These are phyloP conservation scores for Lepidocolaptes lacrymiger DNA, from an alignment of 2,797 vertebrate genomes.

Conservation along the genomic window DNA sequence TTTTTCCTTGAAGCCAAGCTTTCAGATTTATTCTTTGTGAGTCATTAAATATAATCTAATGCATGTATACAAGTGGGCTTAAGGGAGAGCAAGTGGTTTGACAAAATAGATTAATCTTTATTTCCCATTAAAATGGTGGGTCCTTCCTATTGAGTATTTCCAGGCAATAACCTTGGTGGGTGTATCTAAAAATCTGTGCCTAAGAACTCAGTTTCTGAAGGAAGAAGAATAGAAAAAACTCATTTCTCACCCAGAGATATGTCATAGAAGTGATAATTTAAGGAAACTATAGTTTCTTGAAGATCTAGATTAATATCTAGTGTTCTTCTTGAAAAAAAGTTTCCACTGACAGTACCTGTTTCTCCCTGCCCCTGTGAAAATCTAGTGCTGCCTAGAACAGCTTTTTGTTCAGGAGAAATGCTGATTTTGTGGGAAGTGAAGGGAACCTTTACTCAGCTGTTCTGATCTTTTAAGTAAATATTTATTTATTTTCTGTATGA, in stretches of 20 bases:
- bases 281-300: background rate
- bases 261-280: background rate
- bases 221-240: background rate
- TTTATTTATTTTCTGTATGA: slow-evolving; percentile 59
- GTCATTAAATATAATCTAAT: slow-evolving; percentile 26
- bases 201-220: background rate
- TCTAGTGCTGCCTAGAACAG: background rate
- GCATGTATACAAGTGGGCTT: background rate
- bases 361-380: accelerated
- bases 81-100: background rate
- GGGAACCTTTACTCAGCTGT: slow-evolving; percentile 31
- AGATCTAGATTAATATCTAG: background rate
- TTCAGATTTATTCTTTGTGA: background rate
- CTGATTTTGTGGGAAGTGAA: background rate
- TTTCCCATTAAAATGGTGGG: background rate
- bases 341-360: background rate
- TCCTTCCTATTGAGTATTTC: background rate
- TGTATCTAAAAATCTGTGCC: background rate
- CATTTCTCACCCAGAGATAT: background rate
- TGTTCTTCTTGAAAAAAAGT: background rate
- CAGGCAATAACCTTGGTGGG: background rate
- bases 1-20: background rate
- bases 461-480: slow-evolving; percentile 56
- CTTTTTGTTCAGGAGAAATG: background rate
- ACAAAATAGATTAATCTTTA: slow-evolving; percentile 39